Evolutionary conservation across 2,797 vertebrate genomes (phyloP).

Genomic region (Sebastes nivosus): DNA sequence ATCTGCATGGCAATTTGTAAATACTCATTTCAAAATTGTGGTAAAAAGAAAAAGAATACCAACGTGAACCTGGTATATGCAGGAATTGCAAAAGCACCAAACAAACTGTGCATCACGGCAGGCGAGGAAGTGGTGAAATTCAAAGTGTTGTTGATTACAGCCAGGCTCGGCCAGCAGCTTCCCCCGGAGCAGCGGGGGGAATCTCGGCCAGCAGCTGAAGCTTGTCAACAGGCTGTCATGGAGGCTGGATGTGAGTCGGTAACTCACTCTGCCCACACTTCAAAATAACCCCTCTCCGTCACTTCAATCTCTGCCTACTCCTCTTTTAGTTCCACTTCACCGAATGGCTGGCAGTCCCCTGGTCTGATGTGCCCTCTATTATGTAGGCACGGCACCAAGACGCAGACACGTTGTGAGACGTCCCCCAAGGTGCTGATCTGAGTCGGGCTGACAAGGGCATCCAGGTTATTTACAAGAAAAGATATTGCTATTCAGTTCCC

Average conservation of each 20-base stretch:
- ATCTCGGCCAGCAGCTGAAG: slow-evolving; percentile 67
- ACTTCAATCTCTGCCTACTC: slow-evolving; percentile 32
- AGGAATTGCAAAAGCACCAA: not conserved
- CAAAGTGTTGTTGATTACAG: slow-evolving; percentile 34
- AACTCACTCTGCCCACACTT: slow-evolving; percentile 50
- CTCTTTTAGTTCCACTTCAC: slow-evolving; percentile 57
- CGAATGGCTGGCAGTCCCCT: slow-evolving; percentile 41
- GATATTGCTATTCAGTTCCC: slow-evolving; percentile 58
- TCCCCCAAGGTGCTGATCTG: slow-evolving; percentile 55
- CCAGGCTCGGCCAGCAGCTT: slow-evolving; percentile 37
- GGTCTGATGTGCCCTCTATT: slow-evolving; percentile 63
- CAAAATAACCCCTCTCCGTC: slow-evolving; percentile 46
- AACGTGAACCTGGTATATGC: not conserved
- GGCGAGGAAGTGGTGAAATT: slow-evolving; percentile 28
- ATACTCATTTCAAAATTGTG: not conserved
- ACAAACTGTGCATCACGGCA: not conserved
- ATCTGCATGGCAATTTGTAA: not conserved
- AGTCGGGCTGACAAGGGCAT: slow-evolving; percentile 59
- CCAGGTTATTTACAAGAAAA: slow-evolving; percentile 65
- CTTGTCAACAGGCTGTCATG: slow-evolving; percentile 76
- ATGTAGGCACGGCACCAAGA: slow-evolving; percentile 50
- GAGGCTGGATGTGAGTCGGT: slow-evolving; percentile 52
- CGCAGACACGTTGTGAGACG: slow-evolving; percentile 34
- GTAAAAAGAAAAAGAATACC: not conserved
- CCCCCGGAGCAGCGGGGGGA: slow-evolving; percentile 44